Conservation (phyloP, 2,797 vertebrate species). For the Dicrostonyx torquatus region DNA sequence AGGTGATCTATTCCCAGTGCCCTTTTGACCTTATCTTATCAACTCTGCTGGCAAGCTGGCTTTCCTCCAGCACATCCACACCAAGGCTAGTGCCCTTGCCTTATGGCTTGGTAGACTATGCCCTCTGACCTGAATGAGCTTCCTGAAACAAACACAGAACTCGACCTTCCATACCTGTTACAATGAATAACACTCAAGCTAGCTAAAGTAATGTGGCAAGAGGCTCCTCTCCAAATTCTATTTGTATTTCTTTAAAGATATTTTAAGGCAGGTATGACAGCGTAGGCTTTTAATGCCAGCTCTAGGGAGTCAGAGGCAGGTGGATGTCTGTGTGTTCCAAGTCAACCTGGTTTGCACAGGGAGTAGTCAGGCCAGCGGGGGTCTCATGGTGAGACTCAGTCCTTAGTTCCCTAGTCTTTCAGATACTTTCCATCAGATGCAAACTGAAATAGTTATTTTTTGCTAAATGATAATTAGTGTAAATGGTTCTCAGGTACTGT, state of each 20-base stretch:
- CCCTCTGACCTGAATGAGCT: neutral
- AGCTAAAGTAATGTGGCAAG: neutral
- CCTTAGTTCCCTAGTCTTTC: neutral
- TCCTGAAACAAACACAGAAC: neutral
- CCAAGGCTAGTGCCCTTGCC: neutral
- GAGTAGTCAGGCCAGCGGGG: neutral
- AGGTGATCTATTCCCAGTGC: rapidly evolving
- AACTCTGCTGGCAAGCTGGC: rapidly evolving
- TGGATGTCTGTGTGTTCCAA: neutral
- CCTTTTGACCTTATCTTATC: neutral
- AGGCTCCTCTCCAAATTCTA: no score
- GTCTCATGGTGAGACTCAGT: neutral
- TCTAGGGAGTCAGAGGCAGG: neutral
- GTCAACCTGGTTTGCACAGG: neutral
- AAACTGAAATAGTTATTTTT: neutral
- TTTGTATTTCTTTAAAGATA: neutral
- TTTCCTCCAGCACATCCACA: neutral
- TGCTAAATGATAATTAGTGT: neutral
- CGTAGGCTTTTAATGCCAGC: neutral
- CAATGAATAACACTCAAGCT: neutral
- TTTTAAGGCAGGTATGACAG: neutral
- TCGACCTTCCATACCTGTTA: neutral
- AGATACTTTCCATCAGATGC: neutral
- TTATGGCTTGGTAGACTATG: neutral
- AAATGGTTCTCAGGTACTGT: no score